Base-by-base conservation (phyloP, 2,113 vertebrate genomes). In the Petrocephalus microphthalmus region DNA sequence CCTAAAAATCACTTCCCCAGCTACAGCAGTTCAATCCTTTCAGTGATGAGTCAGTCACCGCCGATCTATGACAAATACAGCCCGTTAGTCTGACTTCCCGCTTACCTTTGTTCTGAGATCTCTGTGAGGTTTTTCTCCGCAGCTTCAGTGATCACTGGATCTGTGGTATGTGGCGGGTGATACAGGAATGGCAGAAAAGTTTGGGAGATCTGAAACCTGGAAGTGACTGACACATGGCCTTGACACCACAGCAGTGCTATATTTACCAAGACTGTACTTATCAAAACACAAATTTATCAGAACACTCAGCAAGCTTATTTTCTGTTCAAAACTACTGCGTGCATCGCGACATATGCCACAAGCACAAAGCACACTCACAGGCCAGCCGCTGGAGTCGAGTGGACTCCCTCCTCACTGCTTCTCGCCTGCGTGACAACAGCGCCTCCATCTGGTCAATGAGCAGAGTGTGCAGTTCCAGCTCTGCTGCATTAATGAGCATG, bases 401-500 rank as follows among this genome's bases (percentile, higher is more conserved):
- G 54, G 97, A 96, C 90, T 96, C 96, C 53, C 90, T 92, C 89
- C 94, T 95, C 88, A 97, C 91, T 25, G 95, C 95, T 42, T 96
- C 94, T 91, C 94, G 96, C 92, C 97, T 97, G 89, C 93, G 93
- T 87, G 94, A 93, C 10, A 94, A 78, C 89, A 96, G 87, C 2
- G 11, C 91, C 91, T 92, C 87, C 1, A 95, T 95, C 90, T 90
- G 96, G 71, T 97, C 95, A 78, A 95, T 96, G 90, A 97, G 93
- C 47, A 97, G 92, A 33, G 88, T 37, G 57, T 96, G 96, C 88
- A 96, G 90, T 85, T 98, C 95, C 93, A 96, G 85, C 51, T 99
- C 98, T 64, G 97, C 86, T 0, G 96, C 94, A 91, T 97, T 95
- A 67, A 99, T 96, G 89, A 60, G 91, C 87, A 94, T 84, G 90